Percentiles rank a stretch among this genome's conserved stretches.
Conservation (phyloP, 1,140 invertebrate species). For the Caenorhabditis briggsae region DNA sequence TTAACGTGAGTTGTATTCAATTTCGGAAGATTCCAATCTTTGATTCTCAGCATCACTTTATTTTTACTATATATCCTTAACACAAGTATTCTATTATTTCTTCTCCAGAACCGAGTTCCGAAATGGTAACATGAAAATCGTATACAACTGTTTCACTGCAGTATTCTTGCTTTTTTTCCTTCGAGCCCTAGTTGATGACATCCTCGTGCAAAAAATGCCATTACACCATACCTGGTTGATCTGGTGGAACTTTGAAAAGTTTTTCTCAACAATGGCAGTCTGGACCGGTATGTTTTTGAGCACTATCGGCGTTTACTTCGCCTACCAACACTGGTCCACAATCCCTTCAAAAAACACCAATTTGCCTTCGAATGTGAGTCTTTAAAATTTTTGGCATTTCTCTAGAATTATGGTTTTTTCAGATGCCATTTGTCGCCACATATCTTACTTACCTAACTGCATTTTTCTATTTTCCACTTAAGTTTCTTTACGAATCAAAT, state of each 20-base stretch:
- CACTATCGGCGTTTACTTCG: constrained; percentile 70
- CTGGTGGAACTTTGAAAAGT: constrained; percentile 74
- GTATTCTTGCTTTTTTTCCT: constrained; percentile 69
- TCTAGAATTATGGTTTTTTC: not conserved
- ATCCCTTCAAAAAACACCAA: constrained; percentile 62
- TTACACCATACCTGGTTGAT: constrained; percentile 74
- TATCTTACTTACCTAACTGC: constrained; percentile 69
- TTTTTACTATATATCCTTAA: too few relatives aligned
- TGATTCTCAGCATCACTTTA: not conserved
- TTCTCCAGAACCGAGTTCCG: constrained; percentile 48
- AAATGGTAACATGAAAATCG: constrained; percentile 50
- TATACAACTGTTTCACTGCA: constrained; percentile 73
- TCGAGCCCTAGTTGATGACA: constrained; percentile 67
- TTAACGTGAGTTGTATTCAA: constrained; percentile 59
- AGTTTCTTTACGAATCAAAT: constrained; percentile 71
- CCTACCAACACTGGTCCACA: constrained; percentile 68
- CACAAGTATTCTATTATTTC: not conserved
- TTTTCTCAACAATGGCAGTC: constrained; percentile 70
- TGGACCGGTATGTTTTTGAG: constrained; percentile 75
- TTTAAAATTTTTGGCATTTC: not conserved
- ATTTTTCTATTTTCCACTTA: constrained; percentile 73
- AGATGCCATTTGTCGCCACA: constrained; percentile 65
- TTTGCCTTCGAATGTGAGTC: constrained; percentile 32
- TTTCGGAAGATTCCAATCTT: constrained; percentile 34
- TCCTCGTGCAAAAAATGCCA: constrained; percentile 70